Evolutionary conservation across 2,888 invertebrate species (phyloP).

Genomic region (Rapana venosa): DNA sequence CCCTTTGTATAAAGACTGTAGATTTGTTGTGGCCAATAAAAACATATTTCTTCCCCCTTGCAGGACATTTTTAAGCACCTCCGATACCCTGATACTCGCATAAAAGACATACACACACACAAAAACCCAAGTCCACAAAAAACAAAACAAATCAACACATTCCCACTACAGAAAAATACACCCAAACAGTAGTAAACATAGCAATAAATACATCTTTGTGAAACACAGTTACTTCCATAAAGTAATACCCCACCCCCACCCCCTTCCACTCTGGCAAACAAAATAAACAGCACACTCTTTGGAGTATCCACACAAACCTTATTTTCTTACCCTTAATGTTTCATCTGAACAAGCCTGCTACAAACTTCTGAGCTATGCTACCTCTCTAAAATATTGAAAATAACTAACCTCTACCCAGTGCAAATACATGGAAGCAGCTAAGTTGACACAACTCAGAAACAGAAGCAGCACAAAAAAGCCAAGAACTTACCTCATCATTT

Average conservation of each 20-base stretch:
- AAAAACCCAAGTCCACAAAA: too few species aligned
- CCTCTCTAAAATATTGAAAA: not conserved
- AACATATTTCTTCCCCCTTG: not conserved
- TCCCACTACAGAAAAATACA: not conserved
- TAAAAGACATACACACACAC: not conserved
- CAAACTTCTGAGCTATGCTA: not conserved
- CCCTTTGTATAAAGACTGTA: not conserved
- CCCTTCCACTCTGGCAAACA: not conserved
- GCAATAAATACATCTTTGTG: not conserved
- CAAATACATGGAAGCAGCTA: not conserved
- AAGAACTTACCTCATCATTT: constrained; percentile 88
- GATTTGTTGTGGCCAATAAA: not conserved
- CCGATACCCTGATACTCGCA: not conserved
- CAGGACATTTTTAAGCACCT: not conserved
- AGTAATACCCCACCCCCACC: not conserved
- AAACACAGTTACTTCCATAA: not conserved
- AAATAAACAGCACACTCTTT: too few species aligned
- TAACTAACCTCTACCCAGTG: not conserved
- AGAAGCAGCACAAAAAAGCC: not conserved
- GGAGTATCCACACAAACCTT: too few species aligned
- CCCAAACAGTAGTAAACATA: not conserved
- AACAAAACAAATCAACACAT: too few species aligned
- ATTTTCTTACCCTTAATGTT: too few species aligned
- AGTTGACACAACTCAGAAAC: not conserved
- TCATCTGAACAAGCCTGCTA: too few species aligned